A percentile compares a stretch with the other conserved stretches of the same genome.
Conservation (phyloP, 2,797 vertebrate species). For the Apogon hyalosoma region DNA sequence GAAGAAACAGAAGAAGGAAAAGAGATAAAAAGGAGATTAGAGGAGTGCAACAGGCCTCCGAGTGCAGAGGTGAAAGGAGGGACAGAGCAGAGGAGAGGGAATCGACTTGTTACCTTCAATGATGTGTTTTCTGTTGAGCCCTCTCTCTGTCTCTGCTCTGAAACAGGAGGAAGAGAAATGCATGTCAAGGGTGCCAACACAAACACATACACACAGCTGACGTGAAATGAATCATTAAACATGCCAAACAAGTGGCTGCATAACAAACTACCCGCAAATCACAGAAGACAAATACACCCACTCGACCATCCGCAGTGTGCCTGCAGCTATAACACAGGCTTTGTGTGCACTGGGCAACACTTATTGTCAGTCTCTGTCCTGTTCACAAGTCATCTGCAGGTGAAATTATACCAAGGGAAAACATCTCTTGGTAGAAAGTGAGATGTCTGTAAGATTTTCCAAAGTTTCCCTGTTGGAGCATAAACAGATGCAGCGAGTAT, state of each 20-base stretch:
- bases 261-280: constrained; percentile 37
- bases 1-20: constrained; percentile 26
- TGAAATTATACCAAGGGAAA: no score
- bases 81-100: constrained; percentile 54
- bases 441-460: no score
- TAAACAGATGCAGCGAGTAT: no score
- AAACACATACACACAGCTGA: constrained; percentile 5
- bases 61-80: constrained; percentile 61
- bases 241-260: constrained; percentile 37
- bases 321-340: constrained; percentile 39
- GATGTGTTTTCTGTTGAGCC: constrained; percentile 97
- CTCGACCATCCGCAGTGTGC: constrained; percentile 18
- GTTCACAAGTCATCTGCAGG: constrained; percentile 2
- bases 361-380: constrained; percentile 15
- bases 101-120: constrained; percentile 91
- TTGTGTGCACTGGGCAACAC: constrained; percentile 4
- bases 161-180: constrained; percentile 48
- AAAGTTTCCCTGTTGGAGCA: no score
- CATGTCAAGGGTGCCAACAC: constrained; percentile 27
- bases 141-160: constrained; percentile 97
- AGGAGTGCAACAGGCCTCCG: constrained; percentile 8
- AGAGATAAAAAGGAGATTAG: constrained; percentile 60
- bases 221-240: constrained; percentile 23
- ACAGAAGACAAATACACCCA: constrained; percentile 39
- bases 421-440: no score